phyloP scores from a whole-genome alignment of 2,888 invertebrate genomes.

The Plagiodera versicolora region DNA sequence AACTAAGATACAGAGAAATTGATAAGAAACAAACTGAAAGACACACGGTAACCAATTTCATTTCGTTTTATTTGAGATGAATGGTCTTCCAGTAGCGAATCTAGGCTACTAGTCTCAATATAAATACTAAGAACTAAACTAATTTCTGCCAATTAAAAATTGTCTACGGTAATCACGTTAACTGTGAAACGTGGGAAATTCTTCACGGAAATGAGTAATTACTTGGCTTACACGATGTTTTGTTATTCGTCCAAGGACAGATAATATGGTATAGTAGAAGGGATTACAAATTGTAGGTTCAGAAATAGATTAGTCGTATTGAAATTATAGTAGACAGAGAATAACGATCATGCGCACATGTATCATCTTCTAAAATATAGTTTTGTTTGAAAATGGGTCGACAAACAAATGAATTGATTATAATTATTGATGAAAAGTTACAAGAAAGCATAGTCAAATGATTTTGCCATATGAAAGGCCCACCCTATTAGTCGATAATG shows the following conservation, averaged over 20 bases:
- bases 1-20: no score
- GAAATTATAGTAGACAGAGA: no score
- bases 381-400: no score
- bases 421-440: no score
- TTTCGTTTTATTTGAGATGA: background rate
- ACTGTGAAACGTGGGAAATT: slow-evolving; percentile 7
- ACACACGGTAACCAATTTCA: no score
- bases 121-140: background rate
- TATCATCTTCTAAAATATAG: no score
- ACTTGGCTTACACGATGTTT: background rate
- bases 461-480: no score
- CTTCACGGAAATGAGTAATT: slow-evolving; percentile 9
- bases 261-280: background rate
- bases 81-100: background rate
- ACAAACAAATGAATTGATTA: no score
- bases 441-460: no score
- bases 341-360: no score
- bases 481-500: no score
- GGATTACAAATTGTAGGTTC: background rate
- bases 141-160: slow-evolving; percentile 3
- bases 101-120: background rate
- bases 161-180: slow-evolving; percentile 1
- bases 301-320: background rate
- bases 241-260: background rate
- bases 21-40: no score